These are phyloP conservation scores for Emmelina monodactyla DNA, from an alignment of 2,888 invertebrate genomes.

Conservation along the genomic window DNA sequence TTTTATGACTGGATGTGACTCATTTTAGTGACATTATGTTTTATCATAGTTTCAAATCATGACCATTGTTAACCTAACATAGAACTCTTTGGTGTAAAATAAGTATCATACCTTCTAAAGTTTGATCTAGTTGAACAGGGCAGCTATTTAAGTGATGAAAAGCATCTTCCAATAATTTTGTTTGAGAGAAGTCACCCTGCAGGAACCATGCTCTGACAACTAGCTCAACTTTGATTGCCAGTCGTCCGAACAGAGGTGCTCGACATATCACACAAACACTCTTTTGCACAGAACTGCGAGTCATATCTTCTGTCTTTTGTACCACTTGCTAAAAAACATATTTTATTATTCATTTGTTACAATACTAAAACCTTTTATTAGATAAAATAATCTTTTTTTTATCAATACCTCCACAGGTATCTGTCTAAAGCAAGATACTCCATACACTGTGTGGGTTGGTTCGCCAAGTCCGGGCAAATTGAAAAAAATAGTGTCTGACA, in stretches of 20 bases:
- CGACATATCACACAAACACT: slow-evolving; percentile 94
- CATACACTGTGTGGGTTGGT: slow-evolving; percentile 88
- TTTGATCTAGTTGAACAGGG: slow-evolving; percentile 64
- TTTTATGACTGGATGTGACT: not conserved
- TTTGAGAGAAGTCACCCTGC: slow-evolving; percentile 91
- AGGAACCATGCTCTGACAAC: slow-evolving; percentile 98
- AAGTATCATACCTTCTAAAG: slow-evolving; percentile 43
- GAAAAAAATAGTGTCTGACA: slow-evolving; percentile 95
- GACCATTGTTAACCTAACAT: too few relatives aligned
- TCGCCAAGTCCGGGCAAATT: slow-evolving; percentile 89
- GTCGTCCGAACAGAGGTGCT: slow-evolving; percentile 91
- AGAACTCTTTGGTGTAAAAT: slow-evolving; percentile 7
- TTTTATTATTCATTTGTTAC: not conserved
- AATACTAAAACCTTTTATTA: slow-evolving; percentile 1
- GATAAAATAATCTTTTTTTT: not conserved
- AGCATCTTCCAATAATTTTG: slow-evolving; percentile 88
- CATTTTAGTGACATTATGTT: not conserved
- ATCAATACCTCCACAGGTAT: slow-evolving; percentile 85
- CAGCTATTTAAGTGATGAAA: slow-evolving; percentile 91
- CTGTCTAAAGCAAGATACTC: slow-evolving; percentile 97
- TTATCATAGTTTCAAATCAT: too few relatives aligned
- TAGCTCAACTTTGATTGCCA: slow-evolving; percentile 93
- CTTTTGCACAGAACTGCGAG: slow-evolving; percentile 97
- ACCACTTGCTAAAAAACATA: slow-evolving; percentile 77
- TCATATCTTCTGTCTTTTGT: slow-evolving; percentile 93